These are phyloP conservation scores for Poeciliopsis occidentalis DNA, from an alignment of 2,113 vertebrate species.

Conservation along the genomic window DNA sequence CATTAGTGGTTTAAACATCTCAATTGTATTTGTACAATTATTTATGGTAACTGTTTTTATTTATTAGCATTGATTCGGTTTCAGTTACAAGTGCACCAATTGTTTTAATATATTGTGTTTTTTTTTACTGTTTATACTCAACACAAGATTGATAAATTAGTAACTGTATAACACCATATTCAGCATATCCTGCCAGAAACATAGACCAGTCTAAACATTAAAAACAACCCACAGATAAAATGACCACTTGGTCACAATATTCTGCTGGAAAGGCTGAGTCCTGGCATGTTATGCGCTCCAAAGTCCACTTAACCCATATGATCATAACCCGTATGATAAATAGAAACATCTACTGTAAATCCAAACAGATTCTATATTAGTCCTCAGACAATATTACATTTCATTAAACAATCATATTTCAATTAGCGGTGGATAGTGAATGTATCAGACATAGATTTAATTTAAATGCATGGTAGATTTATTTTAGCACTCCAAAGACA, in stretches of 20 bases:
- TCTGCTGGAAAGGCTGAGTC: background rate
- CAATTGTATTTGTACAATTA: background rate
- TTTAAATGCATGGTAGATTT: too few species aligned
- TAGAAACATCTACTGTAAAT: background rate
- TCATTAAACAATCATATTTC: too few species aligned
- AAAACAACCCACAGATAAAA: background rate
- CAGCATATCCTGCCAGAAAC: background rate
- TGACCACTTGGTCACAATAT: background rate
- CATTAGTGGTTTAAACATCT: background rate
- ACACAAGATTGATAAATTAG: background rate
- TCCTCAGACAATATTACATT: background rate
- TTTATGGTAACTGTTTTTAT: background rate
- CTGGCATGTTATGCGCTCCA: background rate
- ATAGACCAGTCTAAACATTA: background rate
- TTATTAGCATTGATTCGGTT: background rate
- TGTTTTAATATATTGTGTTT: too few species aligned
- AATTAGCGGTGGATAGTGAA: too few species aligned
- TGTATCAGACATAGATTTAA: too few species aligned
- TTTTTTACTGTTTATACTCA: background rate
- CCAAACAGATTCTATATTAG: background rate
- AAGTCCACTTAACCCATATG: background rate
- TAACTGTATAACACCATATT: background rate
- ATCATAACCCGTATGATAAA: too few species aligned
- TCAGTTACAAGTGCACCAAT: background rate
- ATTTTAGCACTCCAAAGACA: too few species aligned